A percentile compares a stretch with the other conserved stretches of the same genome.
Conservation (phyloP, 2,888 invertebrate genomes). For the Isotomurus palustris region DNA sequence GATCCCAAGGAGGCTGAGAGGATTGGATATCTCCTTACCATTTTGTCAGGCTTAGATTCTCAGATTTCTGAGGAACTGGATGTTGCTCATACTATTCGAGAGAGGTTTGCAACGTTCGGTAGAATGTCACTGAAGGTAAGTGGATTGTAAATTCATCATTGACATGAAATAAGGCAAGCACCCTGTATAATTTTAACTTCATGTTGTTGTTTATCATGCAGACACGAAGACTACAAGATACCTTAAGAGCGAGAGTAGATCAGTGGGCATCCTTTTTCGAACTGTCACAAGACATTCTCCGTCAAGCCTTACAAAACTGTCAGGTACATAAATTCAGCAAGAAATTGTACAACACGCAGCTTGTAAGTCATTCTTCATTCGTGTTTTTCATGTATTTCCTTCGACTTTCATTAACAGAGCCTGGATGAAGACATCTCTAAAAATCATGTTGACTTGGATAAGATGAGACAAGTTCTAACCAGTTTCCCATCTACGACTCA, state of each 20-base stretch:
- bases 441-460: conserved; percentile 40
- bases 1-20: conserved; percentile 68
- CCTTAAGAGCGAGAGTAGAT: conserved; percentile 42
- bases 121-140: conserved; percentile 42
- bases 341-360: too few species aligned
- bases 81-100: conserved; percentile 66
- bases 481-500: conserved; percentile 43
- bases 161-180: not conserved
- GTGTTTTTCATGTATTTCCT: not conserved
- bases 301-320: conserved; percentile 69
- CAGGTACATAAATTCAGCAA: conserved; percentile 52
- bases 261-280: conserved; percentile 46
- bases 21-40: conserved; percentile 64
- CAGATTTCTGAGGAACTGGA: conserved; percentile 73
- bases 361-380: not conserved
- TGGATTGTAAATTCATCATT: not conserved
- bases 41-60: conserved; percentile 66
- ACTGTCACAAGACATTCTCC: conserved; percentile 60
- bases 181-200: not conserved
- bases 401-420: conserved; percentile 19
- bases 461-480: conserved; percentile 38
- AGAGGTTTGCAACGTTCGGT: conserved; percentile 57
- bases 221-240: conserved; percentile 43
- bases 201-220: conserved; percentile 2
- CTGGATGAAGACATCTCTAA: conserved; percentile 44